Evolutionary conservation across 2,888 invertebrate genomes (phyloP), one percentile per base, ranked within the genome.

Genomic region (Ethmia dodecea): DNA sequence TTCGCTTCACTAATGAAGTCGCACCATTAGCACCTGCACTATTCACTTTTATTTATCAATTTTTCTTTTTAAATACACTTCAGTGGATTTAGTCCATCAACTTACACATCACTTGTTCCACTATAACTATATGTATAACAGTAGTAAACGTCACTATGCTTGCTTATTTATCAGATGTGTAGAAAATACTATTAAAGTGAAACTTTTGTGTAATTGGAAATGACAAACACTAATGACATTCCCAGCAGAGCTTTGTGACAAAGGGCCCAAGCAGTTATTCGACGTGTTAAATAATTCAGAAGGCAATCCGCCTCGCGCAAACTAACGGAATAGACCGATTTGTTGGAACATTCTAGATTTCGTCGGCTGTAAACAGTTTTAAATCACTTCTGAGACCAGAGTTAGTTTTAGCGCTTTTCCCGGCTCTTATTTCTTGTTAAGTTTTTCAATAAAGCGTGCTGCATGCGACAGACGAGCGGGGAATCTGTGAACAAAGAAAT

Each of bases 401-500:
- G 22, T 42, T 41, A 47, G 43, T 48, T 45, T 41, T 43, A 45
- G 47, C 37, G 38, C 31, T 54, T 47, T 49, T 50, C 9, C 18
- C n/a, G 45, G 49, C 55, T 52, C 50, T 56, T 51, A 45, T 50
- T 56, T 52, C 50, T 56, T 51, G 58, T 55, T 56, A 50, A 57
- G 47, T 64, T 63, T 58, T 58, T 59, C 59, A 58, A 49, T 52
- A 41, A 47, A 40, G 31, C 40, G 43, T 44, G 47, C 43, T 31
- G 54, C 45, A 64, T 67, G 61, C 55, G 63, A 65, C 64, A 68
- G 56, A 40, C 44, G 54, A 49, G 54, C 62, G 50, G 63, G 63
- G 42, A 55, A 78, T 73, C 84, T 86, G 84, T 52, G 78, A 58
- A 86, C 83, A 86, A 86, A 81, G 77, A 72, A 79, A 49, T 46